phyloP scores from a whole-genome alignment of 2,888 invertebrate genomes.

The Temnothorax rugatulus region DNA sequence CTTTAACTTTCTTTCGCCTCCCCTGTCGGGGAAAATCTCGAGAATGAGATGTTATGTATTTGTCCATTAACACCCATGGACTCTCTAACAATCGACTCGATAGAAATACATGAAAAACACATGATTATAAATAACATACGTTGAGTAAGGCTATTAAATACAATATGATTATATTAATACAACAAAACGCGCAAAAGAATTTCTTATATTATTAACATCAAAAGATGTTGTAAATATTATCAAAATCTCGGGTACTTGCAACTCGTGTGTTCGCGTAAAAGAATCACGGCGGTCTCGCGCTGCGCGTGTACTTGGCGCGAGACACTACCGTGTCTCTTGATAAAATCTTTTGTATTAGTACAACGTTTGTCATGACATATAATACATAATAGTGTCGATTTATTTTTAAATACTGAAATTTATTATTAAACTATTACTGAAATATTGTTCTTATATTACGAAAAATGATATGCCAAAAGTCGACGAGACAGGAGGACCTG shows the following conservation, averaged over 20 bases:
- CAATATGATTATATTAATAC: not conserved
- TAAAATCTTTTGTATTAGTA: not conserved
- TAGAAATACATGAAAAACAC: not conserved
- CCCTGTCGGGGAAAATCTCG: conserved; percentile 58
- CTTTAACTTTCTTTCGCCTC: conserved; percentile 77
- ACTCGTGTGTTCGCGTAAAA: no score
- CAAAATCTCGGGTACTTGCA: no score
- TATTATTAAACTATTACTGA: not conserved
- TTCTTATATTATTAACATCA: not conserved
- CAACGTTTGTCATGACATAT: not conserved
- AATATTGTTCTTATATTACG: not conserved
- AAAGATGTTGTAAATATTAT: not conserved
- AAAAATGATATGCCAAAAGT: not conserved
- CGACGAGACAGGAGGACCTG: not conserved
- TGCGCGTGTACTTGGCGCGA: no score
- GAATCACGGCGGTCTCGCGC: no score
- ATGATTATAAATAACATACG: not conserved
- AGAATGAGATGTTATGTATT: conserved; percentile 73
- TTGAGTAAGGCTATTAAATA: not conserved
- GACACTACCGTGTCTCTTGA: no score
- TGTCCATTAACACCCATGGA: conserved; percentile 75
- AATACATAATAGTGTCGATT: not conserved
- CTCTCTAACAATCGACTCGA: conserved; percentile 35
- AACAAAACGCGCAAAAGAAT: not conserved
- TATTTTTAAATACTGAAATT: not conserved